Conservation (phyloP, 1,140 invertebrate species). For the Eumaeus atala region DNA sequence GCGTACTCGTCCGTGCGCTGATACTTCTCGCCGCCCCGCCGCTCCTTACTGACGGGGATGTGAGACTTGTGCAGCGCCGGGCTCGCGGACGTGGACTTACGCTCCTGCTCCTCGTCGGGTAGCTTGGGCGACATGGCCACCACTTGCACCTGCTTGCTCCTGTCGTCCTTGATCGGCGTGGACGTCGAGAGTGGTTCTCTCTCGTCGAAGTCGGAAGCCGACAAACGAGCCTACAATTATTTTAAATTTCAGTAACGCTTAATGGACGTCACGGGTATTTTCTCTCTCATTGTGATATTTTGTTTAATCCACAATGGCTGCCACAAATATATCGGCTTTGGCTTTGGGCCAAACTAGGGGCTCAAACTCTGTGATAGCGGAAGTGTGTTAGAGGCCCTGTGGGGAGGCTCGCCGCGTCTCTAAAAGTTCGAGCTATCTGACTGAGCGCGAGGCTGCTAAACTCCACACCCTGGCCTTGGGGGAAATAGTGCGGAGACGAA, state of each 20-base stretch:
- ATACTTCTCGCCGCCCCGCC: constrained; percentile 31
- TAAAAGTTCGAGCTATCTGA: too few species aligned
- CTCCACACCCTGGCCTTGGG: too few species aligned
- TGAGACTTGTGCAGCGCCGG: constrained; percentile 28
- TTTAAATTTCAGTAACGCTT: background rate
- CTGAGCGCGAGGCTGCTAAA: too few species aligned
- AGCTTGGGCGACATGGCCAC: constrained; percentile 64
- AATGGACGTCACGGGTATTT: too few species aligned
- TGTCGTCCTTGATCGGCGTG: constrained; percentile 52
- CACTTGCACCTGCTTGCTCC: constrained; percentile 42
- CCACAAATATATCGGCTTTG: too few species aligned
- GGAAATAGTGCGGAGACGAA: too few species aligned
- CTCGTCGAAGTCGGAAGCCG: constrained; percentile 37
- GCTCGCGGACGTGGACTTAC: constrained; percentile 22
- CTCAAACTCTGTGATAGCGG: too few species aligned
- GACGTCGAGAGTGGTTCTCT: constrained; percentile 58
- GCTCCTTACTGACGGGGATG: constrained; percentile 34
- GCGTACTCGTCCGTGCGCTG: constrained; percentile 37
- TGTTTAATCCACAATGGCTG: too few species aligned
- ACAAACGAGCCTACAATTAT: constrained; percentile 34
- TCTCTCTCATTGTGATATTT: too few species aligned
- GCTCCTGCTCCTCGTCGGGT: constrained; percentile 18
- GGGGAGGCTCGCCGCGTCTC: too few species aligned
- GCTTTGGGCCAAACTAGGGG: too few species aligned
- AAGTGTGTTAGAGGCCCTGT: too few species aligned